Evolutionary conservation across 1,140 invertebrate genomes (phyloP), one percentile per base, ranked within the genome.

Genomic region (Chlorops oryzae): DNA sequence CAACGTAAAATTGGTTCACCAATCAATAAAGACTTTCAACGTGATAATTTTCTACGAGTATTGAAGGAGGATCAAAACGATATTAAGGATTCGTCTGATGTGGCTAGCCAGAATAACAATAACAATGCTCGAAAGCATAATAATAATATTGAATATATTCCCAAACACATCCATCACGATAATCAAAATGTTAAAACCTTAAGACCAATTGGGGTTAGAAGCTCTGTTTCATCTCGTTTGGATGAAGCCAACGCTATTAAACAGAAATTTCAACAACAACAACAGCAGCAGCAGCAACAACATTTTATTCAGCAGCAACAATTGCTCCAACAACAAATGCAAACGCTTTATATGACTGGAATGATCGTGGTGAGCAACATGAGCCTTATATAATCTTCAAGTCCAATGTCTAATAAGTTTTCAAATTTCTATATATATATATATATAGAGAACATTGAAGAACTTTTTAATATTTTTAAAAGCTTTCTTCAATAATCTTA

Each of bases 1-100:
- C 67, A 70, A 42, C 63, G 59, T 21, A 57, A 63, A 40, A 67
- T 70, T 15, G 66, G 66, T 1, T 60, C 58, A 12, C 61, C 62
- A 1, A 54, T 70, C 22, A 27, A 47, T 34, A 62, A 51, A 15
- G 59, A 70, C 21, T 44, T 70, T 15, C 62, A 63, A 43, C 43
- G 59, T 48, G 66, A 70, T 12, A 64, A 70, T 37, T 66, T 67
- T 51, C 57, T 57, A 40, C 67, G 64, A 32, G 6, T 9, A 32
- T 32, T 6, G 6, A 9, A 13, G 27, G 27, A 15, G 63, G 27
- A 63, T 63, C 58, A 65, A 65, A 24, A 13, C 27, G 58, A 47
- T 12, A 12, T 46, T 5, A 41, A 58, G 5, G 54, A 57, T 41
- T 18, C 39, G 6, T 5, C 12, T 21, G 9, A 6, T 38, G 24